Base-by-base conservation (phyloP, 2,888 invertebrate genomes). In the Drosophila neutralis region DNA sequence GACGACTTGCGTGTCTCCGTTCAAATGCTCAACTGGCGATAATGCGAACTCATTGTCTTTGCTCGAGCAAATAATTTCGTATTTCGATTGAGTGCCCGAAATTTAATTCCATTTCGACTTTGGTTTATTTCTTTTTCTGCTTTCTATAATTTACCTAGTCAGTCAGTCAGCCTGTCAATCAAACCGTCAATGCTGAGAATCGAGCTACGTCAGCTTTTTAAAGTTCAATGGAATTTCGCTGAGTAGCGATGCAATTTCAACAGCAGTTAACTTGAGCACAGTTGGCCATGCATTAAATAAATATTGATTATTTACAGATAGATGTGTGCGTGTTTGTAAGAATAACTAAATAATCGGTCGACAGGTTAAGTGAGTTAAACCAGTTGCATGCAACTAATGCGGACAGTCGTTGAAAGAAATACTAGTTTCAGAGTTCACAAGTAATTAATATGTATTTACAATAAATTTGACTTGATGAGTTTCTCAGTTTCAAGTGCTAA, bases 21-120 rank as follows among this genome's bases (percentile, higher is more conserved):
- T 68, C 81, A 75, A 87, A 74, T 64, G 76, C 80, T 63, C 87
- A 81, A 86, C 86, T 90, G 86, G 66, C 81, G 69, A 75, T 77
- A 90, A 74, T 78, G 84, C 84, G 63, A 80, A 76, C 90, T 89
- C 90, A 90, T 90, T 79, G 87, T 64, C 76, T 70, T 27, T 69
- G 78, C 69, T 31, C 49, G 54, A 54, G 68, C 76, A 88, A 88
- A 86, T 86, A 90, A 86, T 86, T 88, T 90, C 76, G 65, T 78
- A 78, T 72, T 76, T 87, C 62, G 59, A 69, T 69, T 70, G 68
- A 68, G 63, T 78, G 59, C 51, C 70, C 73, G 64, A 78, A 86
- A 87, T 75, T 73, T 69, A 84, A 87, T 82, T 75, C 74, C 66
- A 79, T 75, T 89, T 76, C 65, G 62, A 51, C 69, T 65, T 31